Evolutionary conservation across 2,797 vertebrate genomes (phyloP), one percentile per base, ranked within the genome.

Genomic region (Dryobates pubescens): DNA sequence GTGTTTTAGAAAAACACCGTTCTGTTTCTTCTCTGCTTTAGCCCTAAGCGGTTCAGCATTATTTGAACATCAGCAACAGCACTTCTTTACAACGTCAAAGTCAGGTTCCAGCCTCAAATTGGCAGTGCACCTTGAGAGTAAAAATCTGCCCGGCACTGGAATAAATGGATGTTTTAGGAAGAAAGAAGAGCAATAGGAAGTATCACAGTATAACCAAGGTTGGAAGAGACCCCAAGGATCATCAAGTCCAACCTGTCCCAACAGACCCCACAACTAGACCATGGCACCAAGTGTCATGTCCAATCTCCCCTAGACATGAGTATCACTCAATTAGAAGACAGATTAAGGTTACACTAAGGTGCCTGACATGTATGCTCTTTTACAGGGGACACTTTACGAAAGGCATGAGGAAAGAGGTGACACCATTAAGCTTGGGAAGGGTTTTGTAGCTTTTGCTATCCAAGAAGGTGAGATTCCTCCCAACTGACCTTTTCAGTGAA

Each of bases 1-100:
- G 54, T 26, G 32, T 56, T 91, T 93, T 69, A 84, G 74, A 86
- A 91, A 92, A 92, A 75, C 62, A 89, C 82, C 64, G 5, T 92
- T 92, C 94, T 93, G 88, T 89, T 94, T 94, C 88, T 96, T 70
- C 67, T 32, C 84, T 75, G 88, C 84, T 90, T 84, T 82, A 89
- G 88, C 94, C 88, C 53, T 85, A 49, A 94, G 93, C 75, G 0
- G 43, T 86, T 91, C 36, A 34, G 70, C 1, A 7, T 80, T 85
- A 95, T 90, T 89, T 90, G 93, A 96, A 75, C 94, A 92, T 63
- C 92, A 81, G 79, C 83, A 93, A 78, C 63, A 92, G 76, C 63
- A 41, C 57, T 90, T 89, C 88, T 72, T 88, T 81, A 85, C 4
- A 17, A 75, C 72, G 88, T 87, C 92, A 90, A 96, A 96, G 92